A percentile compares a stretch with the other conserved stretches of the same genome.
These are phyloP conservation scores for Thymallus thymallus DNA, from an alignment of 2,113 vertebrate species.

Conservation along the genomic window DNA sequence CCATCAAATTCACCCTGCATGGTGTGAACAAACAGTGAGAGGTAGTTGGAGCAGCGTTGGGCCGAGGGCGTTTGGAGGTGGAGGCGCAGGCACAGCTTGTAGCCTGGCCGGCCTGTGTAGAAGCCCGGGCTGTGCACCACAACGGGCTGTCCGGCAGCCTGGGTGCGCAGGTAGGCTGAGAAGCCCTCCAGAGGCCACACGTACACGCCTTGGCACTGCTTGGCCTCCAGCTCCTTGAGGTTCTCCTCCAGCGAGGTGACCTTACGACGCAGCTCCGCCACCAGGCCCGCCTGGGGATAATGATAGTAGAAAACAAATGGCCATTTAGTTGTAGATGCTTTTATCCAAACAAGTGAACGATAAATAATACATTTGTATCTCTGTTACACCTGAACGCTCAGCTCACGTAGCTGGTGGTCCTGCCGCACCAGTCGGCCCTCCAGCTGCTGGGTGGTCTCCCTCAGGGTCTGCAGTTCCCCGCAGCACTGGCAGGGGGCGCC, in stretches of 20 bases:
- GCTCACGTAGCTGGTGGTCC: conserved; percentile 92
- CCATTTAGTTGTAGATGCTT: too few species aligned
- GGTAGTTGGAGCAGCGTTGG: conserved; percentile 90
- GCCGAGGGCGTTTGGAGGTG: conserved; percentile 89
- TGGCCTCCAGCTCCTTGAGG: conserved; percentile 84
- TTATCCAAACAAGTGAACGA: too few species aligned
- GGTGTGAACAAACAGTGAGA: conserved; percentile 96
- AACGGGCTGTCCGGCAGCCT: conserved; percentile 85
- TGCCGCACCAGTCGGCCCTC: conserved; percentile 90
- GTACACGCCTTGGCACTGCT: conserved; percentile 89
- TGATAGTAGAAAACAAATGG: neutral
- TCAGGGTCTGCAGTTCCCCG: conserved; percentile 79
- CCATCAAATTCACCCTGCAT: conserved; percentile 94
- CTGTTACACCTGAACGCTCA: conserved; percentile 92
- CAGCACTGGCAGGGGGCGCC: conserved; percentile 64
- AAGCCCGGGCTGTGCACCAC: conserved; percentile 96
- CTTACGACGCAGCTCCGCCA: conserved; percentile 81
- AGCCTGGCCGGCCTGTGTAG: conserved; percentile 93
- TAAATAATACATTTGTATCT: conserved; percentile 56
- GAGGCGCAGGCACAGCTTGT: conserved; percentile 92
- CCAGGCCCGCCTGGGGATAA: conserved; percentile 70
- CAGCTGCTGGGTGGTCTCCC: conserved; percentile 85
- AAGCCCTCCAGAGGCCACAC: conserved; percentile 92
- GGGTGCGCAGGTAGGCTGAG: conserved; percentile 79
- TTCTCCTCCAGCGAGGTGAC: conserved; percentile 82